Base-by-base conservation (phyloP, 2,113 vertebrate species). In the Lampris megalopsis region DNA sequence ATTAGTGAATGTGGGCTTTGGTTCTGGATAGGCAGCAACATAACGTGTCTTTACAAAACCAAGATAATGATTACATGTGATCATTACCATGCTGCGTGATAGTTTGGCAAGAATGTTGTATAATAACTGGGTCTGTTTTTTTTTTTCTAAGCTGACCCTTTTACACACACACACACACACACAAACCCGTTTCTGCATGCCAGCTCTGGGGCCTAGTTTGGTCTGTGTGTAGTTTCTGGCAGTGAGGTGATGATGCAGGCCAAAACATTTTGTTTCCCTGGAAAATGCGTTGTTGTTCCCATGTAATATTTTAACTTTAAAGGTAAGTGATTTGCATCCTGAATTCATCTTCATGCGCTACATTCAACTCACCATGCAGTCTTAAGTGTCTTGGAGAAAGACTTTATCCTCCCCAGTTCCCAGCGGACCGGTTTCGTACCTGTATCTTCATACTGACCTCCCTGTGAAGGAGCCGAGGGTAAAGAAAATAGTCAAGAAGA, bases 41-140 rank as follows among this genome's bases (percentile, higher is more conserved):
- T 68, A 80, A 82, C 68, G 38, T 36, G 8, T 57, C 63, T 74
- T 63, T 79, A 47, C 38, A 60, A 68, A 82, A 89, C 78, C 13
- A 13, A 13, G 2, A 35, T 79, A 58, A 73, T 85, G 68, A 50
- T 69, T 83, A 73, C 71, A 74, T 60, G 37, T 3, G 36, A 73
- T 42, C 53, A 63, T 68, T 11, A 6, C 35, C 58, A 49, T 45
- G 52, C 54, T 73, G 38, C 3, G 6, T 68, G 71, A 75, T 84
- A 76, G 74, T 84, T 79, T 63, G 48, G 68, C 56, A 81, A 77
- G 57, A 47, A 42, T 8, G 53, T 89, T 89, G 63, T 74, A 5
- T 84, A 82, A 90, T 77, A 85, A 87, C 54, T 79, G 71, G 60
- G 76, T 87, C 49, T 83, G 43, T 64, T 66, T 58, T 24, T 24